A percentile compares a stretch with the other conserved stretches of the same genome.
phyloP scores from a whole-genome alignment of 2,888 invertebrate species.

The Aelia acuminata region DNA sequence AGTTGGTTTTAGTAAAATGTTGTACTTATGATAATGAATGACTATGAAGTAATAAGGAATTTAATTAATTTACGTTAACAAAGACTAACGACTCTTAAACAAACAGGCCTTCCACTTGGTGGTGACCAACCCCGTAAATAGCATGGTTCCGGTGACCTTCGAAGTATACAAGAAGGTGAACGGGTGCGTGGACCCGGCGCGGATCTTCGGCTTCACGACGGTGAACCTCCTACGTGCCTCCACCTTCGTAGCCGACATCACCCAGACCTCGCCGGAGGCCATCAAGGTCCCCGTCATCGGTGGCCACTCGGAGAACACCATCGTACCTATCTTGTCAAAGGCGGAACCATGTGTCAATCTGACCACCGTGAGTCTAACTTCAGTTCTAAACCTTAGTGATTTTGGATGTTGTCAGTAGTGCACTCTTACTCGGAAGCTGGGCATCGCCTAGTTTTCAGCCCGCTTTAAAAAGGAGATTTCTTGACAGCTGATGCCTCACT shows the following conservation, averaged over 20 bases:
- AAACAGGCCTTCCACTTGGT: conserved; percentile 71
- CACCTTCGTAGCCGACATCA: conserved; percentile 79
- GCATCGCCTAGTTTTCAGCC: too few species aligned
- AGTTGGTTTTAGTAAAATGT: too few species aligned
- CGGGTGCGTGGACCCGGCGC: conserved; percentile 74
- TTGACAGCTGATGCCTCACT: too few species aligned
- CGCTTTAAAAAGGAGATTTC: too few species aligned
- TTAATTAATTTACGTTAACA: neutral
- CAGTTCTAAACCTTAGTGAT: too few species aligned
- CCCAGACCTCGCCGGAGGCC: conserved; percentile 76
- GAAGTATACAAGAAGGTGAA: conserved; percentile 78
- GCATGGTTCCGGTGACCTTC: conserved; percentile 78
- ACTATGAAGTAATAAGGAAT: too few species aligned
- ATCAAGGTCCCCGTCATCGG: conserved; percentile 83
- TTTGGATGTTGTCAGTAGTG: too few species aligned
- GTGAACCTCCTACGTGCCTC: conserved; percentile 82
- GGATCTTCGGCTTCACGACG: conserved; percentile 82
- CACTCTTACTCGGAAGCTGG: too few species aligned
- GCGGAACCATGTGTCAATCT: conserved; percentile 74
- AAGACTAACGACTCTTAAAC: neutral
- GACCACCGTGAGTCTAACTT: conserved; percentile 69
- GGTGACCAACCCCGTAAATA: conserved; percentile 75
- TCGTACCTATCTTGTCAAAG: conserved; percentile 84
- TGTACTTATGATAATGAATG: too few species aligned
- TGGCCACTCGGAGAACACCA: conserved; percentile 82